Conservation (phyloP, 2,113 vertebrate genomes). For the Grantiella picta region DNA sequence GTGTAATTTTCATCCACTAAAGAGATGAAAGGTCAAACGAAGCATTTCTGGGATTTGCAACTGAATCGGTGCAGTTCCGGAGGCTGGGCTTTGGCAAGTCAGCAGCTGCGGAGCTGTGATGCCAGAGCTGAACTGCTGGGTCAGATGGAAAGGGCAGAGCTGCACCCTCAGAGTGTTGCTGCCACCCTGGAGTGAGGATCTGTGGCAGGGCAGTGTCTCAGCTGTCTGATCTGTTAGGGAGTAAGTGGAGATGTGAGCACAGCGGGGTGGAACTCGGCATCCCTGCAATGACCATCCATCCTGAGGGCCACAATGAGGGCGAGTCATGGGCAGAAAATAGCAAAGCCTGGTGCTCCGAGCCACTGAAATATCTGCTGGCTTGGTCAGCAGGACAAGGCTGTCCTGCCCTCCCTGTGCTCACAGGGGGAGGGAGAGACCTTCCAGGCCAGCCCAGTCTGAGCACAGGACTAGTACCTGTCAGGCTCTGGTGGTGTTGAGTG, state of each 20-base stretch:
- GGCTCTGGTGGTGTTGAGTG: neutral
- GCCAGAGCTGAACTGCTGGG: neutral
- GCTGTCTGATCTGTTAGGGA: neutral
- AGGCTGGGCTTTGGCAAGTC: neutral
- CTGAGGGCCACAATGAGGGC: neutral
- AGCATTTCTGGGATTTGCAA: neutral
- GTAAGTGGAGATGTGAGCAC: neutral
- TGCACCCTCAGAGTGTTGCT: neutral
- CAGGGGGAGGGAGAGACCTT: neutral
- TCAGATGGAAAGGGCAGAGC: neutral
- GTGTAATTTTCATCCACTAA: neutral
- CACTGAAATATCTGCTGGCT: neutral
- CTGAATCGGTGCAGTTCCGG: neutral
- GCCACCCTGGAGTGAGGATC: neutral
- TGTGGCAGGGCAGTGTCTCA: neutral
- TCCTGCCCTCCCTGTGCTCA: neutral
- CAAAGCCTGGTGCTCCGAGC: neutral
- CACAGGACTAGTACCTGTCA: neutral
- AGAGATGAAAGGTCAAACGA: neutral
- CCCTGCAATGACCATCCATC: neutral
- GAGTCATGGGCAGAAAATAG: neutral
- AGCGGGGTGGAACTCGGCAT: neutral
- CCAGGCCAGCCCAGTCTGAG: neutral
- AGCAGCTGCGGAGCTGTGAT: neutral
- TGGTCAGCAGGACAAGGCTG: neutral